A percentile compares a stretch with the other conserved stretches of the same genome.
Conservation (phyloP, 2,113 vertebrate genomes). For the Dicrurus megarhynchus region DNA sequence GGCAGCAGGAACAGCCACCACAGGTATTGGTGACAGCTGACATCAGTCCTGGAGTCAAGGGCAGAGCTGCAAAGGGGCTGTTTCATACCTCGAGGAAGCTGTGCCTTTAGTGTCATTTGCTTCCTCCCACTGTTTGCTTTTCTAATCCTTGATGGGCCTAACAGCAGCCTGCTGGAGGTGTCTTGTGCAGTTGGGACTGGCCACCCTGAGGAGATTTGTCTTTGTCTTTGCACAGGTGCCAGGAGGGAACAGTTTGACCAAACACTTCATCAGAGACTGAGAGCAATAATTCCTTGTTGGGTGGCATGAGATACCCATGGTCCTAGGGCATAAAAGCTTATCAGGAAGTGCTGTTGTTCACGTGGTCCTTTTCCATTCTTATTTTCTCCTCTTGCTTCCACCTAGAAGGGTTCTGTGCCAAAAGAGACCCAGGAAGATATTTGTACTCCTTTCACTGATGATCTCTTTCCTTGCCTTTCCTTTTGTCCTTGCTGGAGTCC, state of each 20-base stretch:
- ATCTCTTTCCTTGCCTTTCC: background rate
- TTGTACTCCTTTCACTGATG: background rate
- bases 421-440: background rate
- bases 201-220: background rate
- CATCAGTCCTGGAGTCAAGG: background rate
- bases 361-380: background rate
- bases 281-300: background rate
- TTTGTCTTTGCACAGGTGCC: background rate
- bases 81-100: fast-evolving
- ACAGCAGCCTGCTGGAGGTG: background rate
- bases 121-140: background rate
- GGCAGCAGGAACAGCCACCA: background rate
- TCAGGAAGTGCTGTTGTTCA: background rate
- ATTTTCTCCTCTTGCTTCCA: background rate
- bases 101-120: background rate
- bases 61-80: background rate
- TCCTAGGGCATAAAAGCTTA: background rate
- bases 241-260: background rate
- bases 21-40: background rate
- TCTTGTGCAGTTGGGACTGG: background rate
- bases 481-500: background rate
- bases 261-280: background rate
- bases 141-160: background rate
- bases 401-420: background rate
- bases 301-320: background rate